Percentiles rank a stretch among this genome's conserved stretches.
These are phyloP conservation scores for Epiperipatus broadwayi DNA, from an alignment of 2,888 invertebrate genomes.

Conservation along the genomic window DNA sequence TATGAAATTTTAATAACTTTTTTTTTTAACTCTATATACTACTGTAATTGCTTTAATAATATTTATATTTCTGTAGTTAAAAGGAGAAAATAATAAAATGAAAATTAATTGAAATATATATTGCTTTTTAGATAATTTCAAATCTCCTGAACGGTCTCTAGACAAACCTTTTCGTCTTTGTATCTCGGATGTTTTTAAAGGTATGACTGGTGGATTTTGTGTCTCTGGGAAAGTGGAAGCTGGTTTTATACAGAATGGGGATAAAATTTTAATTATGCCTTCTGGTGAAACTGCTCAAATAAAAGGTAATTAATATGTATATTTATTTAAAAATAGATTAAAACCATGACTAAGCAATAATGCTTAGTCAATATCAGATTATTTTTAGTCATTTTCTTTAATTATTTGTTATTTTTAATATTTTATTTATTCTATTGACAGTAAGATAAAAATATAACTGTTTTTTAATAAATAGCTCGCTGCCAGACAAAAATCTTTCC, in stretches of 20 bases:
- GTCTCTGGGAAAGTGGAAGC: conserved; percentile 79
- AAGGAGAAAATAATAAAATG: not conserved
- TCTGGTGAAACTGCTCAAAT: conserved; percentile 60
- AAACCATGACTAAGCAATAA: too few relatives aligned
- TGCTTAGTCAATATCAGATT: too few relatives aligned
- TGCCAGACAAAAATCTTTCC: too few relatives aligned
- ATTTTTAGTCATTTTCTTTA: too few relatives aligned
- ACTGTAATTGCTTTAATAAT: too few relatives aligned
- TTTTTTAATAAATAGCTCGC: too few relatives aligned
- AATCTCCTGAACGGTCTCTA: conserved; percentile 64
- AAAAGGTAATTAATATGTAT: too few relatives aligned
- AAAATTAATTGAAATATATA: conserved; percentile 6
- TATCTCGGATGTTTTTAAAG: conserved; percentile 87
- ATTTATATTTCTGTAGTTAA: too few relatives aligned
- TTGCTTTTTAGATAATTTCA: conserved; percentile 45
- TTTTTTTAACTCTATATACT: too few relatives aligned
- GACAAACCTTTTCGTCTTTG: conserved; percentile 73
- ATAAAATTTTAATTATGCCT: conserved; percentile 69
- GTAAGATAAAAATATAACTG: too few relatives aligned
- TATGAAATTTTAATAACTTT: not conserved
- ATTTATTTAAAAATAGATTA: conserved; percentile 13
- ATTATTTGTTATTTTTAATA: too few relatives aligned
- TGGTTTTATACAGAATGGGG: conserved; percentile 63
- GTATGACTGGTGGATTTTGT: conserved; percentile 53
- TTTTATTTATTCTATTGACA: too few relatives aligned